Conservation (phyloP, 1,140 invertebrate species). For the Brachionus rotundiformis region DNA sequence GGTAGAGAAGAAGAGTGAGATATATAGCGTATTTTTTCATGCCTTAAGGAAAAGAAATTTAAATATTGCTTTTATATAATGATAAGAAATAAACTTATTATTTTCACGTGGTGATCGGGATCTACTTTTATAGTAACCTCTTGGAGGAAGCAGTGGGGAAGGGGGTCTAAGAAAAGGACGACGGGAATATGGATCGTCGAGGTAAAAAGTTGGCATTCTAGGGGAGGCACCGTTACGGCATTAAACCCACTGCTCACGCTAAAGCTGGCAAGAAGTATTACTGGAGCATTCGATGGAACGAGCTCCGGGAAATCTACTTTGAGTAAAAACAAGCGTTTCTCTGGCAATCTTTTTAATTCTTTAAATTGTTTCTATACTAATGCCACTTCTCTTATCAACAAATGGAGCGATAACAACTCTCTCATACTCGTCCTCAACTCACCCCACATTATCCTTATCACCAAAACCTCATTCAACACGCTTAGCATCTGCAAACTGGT, state of each 20-base stretch:
- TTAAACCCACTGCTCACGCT: too few species aligned
- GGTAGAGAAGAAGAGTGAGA: background rate
- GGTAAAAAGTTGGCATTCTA: background rate
- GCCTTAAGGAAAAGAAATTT: background rate
- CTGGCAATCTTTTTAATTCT: too few species aligned
- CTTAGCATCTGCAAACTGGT: too few species aligned
- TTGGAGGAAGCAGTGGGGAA: background rate
- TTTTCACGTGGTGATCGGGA: background rate
- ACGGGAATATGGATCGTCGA: background rate
- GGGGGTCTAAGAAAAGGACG: background rate
- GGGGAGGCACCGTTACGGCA: background rate
- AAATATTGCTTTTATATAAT: background rate
- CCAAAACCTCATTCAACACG: too few species aligned
- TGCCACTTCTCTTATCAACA: background rate
- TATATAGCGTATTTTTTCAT: conserved; percentile 1
- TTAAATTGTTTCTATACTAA: conserved; percentile 9
- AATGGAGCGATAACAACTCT: background rate
- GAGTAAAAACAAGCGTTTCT: too few species aligned
- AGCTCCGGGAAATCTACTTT: too few species aligned
- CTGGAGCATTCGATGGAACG: background rate
- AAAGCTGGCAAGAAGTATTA: too few species aligned
- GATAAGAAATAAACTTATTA: too few species aligned
- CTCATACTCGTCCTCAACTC: background rate
- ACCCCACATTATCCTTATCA: too few species aligned
- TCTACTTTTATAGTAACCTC: conserved; percentile 9